Evolutionary conservation across 2,888 invertebrate genomes (phyloP), one percentile per base, ranked within the genome.

Genomic region (Leptopilina myrica): DNA sequence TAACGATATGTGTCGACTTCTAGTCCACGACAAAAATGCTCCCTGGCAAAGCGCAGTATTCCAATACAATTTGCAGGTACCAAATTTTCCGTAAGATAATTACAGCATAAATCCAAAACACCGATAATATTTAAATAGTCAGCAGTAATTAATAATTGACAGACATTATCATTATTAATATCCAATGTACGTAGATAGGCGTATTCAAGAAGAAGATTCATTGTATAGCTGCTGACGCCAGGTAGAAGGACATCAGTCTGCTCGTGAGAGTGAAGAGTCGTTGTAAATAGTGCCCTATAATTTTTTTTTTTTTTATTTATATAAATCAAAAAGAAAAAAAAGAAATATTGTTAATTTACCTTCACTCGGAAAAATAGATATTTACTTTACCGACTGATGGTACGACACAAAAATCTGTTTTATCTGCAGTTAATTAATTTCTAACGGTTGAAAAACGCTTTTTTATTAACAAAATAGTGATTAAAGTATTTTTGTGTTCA

Each of bases 101-200:
- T 94, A 88, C 96, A 96, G 91, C 98, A 98, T 26, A 96, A 93
- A 84, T 96, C 95, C 76, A 97, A 93, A 66, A 98, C 95, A 0
- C 97, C 97, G 67, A 96, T 93, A 84, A 98, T 96, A 86, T 96
- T 95, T 78, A 98, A 94, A 90, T 97, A 98, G 92, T 98, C 98
- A 4, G 98, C 97, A 0, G 96, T 95, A 86, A 96, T 95, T 64
- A 98, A 93, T 14, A 98, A 93, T 87, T 95, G 94, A 87, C 96
- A 95, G 0, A 98, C 97, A 89, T 97, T 98, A 53, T 95, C 94
- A 59, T 95, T 94, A 79, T 94, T 95, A 40, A 98, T 94, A 80
- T 95, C 94, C 77, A 97, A 94, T 83, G 95, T 95, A 77, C 97
- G 94, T 64, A 97, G 93, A 92, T 98, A 98, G 0, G 97, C 96